Evolutionary conservation across 2,888 invertebrate genomes (phyloP).

Genomic region (Cheilosia pagana): DNA sequence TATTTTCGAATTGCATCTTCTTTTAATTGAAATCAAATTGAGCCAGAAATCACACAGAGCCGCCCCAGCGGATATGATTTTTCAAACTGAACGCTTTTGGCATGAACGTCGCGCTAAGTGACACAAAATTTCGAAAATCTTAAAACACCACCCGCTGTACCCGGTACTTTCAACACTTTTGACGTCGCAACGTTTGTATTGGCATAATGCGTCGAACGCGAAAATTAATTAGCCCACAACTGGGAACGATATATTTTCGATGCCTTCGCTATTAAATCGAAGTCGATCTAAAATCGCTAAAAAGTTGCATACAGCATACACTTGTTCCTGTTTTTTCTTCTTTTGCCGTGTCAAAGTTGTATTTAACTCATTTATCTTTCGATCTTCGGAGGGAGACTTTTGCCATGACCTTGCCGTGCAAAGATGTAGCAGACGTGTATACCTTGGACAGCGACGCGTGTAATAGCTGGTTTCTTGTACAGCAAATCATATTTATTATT

Average conservation of each 20-base stretch:
- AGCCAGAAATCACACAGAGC: conserved; percentile 37
- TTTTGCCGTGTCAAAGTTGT: conserved; percentile 18
- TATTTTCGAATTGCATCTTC: conserved; percentile 28
- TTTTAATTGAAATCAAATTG: conserved; percentile 61
- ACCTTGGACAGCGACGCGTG: conserved; percentile 21
- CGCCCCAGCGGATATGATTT: conserved; percentile 45
- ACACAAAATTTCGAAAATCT: conserved; percentile 28
- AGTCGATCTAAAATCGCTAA: conserved; percentile 18
- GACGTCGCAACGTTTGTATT: conserved; percentile 50
- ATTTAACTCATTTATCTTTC: conserved; percentile 37
- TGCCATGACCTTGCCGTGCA: conserved; percentile 46
- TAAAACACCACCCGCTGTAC: neutral
- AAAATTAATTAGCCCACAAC: conserved; percentile 30
- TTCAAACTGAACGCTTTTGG: conserved; percentile 42
- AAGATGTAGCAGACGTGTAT: neutral
- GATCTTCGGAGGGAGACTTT: neutral
- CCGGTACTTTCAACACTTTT: conserved; percentile 42
- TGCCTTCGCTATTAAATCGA: conserved; percentile 50
- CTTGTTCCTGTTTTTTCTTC: neutral
- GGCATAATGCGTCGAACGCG: conserved; percentile 60
- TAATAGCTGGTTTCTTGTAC: conserved; percentile 11
- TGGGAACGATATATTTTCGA: conserved; percentile 8
- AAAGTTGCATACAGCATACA: conserved; percentile 18
- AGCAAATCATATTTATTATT: conserved; percentile 58
- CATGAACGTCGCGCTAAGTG: conserved; percentile 12